Percentiles rank a stretch among this genome's conserved stretches.
phyloP scores from a whole-genome alignment of 2,888 invertebrate species.

The Chrysotoxum bicinctum region DNA sequence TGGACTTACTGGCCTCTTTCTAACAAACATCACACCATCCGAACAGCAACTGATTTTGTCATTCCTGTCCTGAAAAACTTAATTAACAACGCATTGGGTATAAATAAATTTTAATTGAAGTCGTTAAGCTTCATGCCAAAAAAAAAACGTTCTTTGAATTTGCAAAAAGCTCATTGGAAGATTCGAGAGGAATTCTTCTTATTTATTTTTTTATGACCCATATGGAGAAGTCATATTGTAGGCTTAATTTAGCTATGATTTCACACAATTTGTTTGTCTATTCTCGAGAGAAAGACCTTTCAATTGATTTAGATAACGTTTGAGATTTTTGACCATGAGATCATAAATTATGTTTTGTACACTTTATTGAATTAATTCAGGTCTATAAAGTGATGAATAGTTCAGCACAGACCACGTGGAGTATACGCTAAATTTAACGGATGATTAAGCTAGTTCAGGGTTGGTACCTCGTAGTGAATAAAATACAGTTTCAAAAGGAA shows the following conservation, averaged over 20 bases:
- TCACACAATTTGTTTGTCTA: constrained; percentile 22
- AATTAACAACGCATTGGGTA: constrained; percentile 41
- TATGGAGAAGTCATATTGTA: constrained; percentile 16
- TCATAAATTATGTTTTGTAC: constrained; percentile 25
- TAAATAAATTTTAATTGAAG: constrained; percentile 49
- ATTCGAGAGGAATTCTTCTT: constrained; percentile 27
- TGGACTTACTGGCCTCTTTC: background rate
- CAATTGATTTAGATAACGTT: constrained; percentile 38
- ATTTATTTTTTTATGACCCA: constrained; percentile 35
- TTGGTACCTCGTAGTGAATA: too few species aligned
- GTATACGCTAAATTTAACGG: background rate
- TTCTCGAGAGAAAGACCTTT: constrained; percentile 10
- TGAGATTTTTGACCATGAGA: constrained; percentile 51
- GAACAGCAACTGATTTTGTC: constrained; percentile 7
- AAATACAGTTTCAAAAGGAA: too few species aligned
- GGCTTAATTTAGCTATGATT: constrained; percentile 58
- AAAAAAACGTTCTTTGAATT: constrained; percentile 46
- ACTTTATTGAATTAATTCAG: background rate
- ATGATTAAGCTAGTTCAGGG: background rate
- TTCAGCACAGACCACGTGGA: background rate
- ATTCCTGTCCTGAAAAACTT: constrained; percentile 26
- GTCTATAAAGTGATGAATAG: background rate
- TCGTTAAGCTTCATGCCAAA: constrained; percentile 31
- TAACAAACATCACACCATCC: constrained; percentile 19
- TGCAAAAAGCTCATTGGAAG: constrained; percentile 34